Evolutionary conservation across 2,113 vertebrate species (phyloP), one percentile per base, ranked within the genome.

Genomic region (Pygoscelis antarcticus): DNA sequence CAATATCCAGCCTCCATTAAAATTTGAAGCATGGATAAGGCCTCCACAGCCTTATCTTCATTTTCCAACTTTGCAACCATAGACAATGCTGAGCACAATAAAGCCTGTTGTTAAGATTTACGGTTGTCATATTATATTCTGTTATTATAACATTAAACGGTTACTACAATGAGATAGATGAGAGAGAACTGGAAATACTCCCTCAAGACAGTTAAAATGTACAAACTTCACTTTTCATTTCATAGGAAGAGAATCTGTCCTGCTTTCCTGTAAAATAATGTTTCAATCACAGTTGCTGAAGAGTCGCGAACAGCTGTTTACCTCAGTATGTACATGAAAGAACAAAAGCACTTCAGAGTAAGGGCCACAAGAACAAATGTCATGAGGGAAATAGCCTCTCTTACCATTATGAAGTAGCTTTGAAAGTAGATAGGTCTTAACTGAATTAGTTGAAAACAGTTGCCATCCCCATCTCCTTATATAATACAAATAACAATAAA

Each of bases 171-270:
- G 54, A 96, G 58, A 89, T 70, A 94, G 90, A 90, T 52, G 70
- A 96, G 51, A 93, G 32, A 27, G 61, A 92, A 86, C 16, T 71
- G 36, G 88, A 96, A 93, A 93, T 75, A 89, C 85, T 91, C 91
- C 83, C 93, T 84, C 54, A 76, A 96, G 86, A 95, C 76, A 87
- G 72, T 51, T 82, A 93, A 94, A 93, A 95, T 51, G n/a, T 57
- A 89, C 49, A 46, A 79, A 96, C 86, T 91, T 97, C 74, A 89
- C 83, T 89, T 96, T 92, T 82, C 47, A 87, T 96, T 95, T 85
- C 30, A 72, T 6, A 7, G 47, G 32, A 93, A 89, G 25, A 89
- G 29, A 79, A n/a, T 76, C 52, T 76, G 22, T 82, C 36, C 47
- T 69, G 34, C 65, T 91, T 87, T 75, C 38, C 57, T 94, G 61